Percentiles rank a stretch among this genome's conserved stretches.
Evolutionary conservation across 2,797 vertebrate genomes (phyloP).

Genomic region (Lepidocolaptes lacrymiger): DNA sequence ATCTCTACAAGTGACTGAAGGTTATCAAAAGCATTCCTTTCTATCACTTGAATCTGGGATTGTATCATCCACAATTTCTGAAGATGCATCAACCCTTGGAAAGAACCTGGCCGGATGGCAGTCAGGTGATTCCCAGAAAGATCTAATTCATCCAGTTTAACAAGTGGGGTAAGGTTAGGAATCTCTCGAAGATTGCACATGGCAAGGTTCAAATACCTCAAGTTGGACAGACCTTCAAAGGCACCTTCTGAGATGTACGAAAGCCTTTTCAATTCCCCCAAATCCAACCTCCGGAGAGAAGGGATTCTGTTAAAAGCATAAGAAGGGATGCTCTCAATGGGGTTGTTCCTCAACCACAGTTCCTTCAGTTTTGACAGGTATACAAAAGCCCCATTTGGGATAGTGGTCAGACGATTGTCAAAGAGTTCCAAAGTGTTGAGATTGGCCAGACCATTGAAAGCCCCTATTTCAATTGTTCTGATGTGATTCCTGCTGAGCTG

Average conservation of each 20-base stretch:
- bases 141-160: conserved; percentile 96
- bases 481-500: conserved; percentile 99
- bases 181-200: conserved; percentile 99
- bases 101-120: conserved; percentile 93
- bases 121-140: conserved; percentile 98
- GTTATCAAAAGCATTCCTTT: conserved; percentile 98
- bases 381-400: conserved; percentile 99
- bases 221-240: conserved; percentile 98
- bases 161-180: conserved; percentile 96
- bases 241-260: conserved; percentile 99
- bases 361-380: conserved; percentile 99
- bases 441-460: conserved; percentile 98
- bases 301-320: conserved; percentile 99
- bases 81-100: conserved; percentile 97
- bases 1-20: conserved; percentile 98
- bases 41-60: conserved; percentile 98
- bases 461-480: conserved; percentile 97
- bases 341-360: conserved; percentile 98
- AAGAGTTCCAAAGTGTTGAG: conserved; percentile 99
- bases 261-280: conserved; percentile 97
- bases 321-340: conserved; percentile 97
- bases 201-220: conserved; percentile 99
- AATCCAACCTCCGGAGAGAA: conserved; percentile 93
- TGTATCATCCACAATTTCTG: conserved; percentile 99
- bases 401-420: conserved; percentile 98